These are phyloP conservation scores for Enteromius anoplus DNA, from an alignment of 2,797 vertebrate genomes.

Conservation along the genomic window DNA sequence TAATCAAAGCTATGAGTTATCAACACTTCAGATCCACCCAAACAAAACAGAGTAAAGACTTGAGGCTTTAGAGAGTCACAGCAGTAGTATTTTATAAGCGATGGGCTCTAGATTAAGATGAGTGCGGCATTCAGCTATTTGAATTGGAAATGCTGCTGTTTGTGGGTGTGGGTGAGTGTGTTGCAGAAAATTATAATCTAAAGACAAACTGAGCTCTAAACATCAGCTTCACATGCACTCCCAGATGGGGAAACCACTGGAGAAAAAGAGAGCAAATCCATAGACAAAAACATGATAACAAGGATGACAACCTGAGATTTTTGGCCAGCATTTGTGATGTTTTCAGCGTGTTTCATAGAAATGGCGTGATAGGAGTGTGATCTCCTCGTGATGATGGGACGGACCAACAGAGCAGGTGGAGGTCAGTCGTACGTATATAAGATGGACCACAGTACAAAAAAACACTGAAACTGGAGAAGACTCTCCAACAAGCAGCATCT, in stretches of 20 bases:
- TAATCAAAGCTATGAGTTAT: neutral
- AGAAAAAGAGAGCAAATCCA: neutral
- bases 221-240: neutral
- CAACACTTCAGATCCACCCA: neutral
- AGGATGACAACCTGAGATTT: neutral
- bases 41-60: neutral
- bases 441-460: neutral
- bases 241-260: neutral
- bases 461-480: neutral
- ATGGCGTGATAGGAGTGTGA: neutral
- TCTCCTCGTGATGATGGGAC: conserved; percentile 6
- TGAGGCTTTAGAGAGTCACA: neutral
- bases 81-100: neutral
- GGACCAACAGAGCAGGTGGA: conserved; percentile 3
- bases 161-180: neutral
- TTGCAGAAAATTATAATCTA: neutral
- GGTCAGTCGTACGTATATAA: conserved; percentile 13
- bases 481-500: neutral
- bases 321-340: neutral
- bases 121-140: neutral
- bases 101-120: neutral
- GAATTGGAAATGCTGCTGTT: conserved; percentile 17
- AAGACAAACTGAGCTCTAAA: conserved; percentile 1
- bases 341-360: neutral
- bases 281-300: neutral